Conservation (phyloP, 2,888 invertebrate genomes). For the Drosophila birchii region DNA sequence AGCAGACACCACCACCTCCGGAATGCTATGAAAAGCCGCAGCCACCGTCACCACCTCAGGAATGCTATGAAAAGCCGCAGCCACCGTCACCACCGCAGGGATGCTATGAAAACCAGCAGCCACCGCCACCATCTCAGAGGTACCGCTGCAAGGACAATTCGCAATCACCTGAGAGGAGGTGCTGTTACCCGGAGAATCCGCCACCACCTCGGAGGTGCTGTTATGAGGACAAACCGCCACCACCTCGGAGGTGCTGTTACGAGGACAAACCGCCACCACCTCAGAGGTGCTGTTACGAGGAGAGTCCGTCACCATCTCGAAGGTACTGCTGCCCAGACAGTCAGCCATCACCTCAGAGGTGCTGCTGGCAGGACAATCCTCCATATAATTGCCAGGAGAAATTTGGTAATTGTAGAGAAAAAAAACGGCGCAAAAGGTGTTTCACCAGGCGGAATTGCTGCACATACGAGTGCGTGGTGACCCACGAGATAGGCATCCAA, state of each 20-base stretch:
- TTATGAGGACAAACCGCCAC: too few relatives aligned
- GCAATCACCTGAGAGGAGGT: neutral
- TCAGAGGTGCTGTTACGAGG: neutral
- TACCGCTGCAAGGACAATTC: too few relatives aligned
- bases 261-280: neutral
- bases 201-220: too few relatives aligned
- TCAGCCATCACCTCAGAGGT: neutral
- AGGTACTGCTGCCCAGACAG: neutral
- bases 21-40: neutral
- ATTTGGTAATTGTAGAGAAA: neutral
- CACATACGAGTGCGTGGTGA: neutral
- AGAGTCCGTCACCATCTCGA: too few relatives aligned
- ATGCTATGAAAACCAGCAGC: neutral
- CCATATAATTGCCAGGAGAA: neutral
- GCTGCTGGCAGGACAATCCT: neutral
- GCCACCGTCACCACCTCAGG: neutral
- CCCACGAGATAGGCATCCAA: slow-evolving; percentile 25
- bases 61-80: neutral
- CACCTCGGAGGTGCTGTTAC: too few relatives aligned
- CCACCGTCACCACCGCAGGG: neutral
- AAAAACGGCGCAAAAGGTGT: neutral
- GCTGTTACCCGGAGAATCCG: neutral
- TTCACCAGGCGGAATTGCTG: neutral
- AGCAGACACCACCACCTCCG: neutral
- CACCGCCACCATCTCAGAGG: too few relatives aligned